Evolutionary conservation across 2,113 vertebrate species (phyloP).

Genomic region (Tachycineta bicolor): DNA sequence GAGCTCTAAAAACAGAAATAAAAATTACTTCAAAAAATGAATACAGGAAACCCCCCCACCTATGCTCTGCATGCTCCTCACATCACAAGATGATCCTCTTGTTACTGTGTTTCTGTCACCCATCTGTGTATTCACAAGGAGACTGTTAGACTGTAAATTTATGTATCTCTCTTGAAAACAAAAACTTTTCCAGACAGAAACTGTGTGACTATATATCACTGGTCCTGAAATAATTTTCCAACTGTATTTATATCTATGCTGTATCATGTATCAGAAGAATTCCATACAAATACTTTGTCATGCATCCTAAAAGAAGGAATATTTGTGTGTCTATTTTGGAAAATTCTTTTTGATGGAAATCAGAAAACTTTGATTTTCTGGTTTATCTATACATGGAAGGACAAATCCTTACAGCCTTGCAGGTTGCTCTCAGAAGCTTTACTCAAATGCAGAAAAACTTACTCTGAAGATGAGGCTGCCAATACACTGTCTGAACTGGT

Average conservation of each 20-base stretch:
- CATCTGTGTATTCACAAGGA: background rate
- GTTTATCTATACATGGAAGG: background rate
- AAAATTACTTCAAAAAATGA: background rate
- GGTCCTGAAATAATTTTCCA: background rate
- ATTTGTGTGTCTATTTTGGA: background rate
- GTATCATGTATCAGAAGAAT: background rate
- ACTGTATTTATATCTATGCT: background rate
- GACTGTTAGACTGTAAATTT: background rate
- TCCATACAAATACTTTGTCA: background rate
- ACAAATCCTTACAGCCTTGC: background rate
- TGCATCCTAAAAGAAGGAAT: background rate
- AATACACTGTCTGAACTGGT: constrained; percentile 81
- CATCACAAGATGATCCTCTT: background rate
- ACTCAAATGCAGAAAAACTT: constrained; percentile 63
- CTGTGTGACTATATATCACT: background rate
- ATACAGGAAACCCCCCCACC: background rate
- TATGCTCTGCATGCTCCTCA: background rate
- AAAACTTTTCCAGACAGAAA: background rate
- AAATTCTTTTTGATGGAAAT: background rate
- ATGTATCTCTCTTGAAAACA: background rate
- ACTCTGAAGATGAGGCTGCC: constrained; percentile 85
- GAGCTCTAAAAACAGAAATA: constrained; percentile 79
- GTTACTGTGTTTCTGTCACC: background rate
- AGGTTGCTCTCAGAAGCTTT: background rate
- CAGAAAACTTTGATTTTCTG: background rate